A percentile compares a stretch with the other conserved stretches of the same genome.
Conservation (phyloP, 2,113 vertebrate genomes). For the Zosterops lateralis region DNA sequence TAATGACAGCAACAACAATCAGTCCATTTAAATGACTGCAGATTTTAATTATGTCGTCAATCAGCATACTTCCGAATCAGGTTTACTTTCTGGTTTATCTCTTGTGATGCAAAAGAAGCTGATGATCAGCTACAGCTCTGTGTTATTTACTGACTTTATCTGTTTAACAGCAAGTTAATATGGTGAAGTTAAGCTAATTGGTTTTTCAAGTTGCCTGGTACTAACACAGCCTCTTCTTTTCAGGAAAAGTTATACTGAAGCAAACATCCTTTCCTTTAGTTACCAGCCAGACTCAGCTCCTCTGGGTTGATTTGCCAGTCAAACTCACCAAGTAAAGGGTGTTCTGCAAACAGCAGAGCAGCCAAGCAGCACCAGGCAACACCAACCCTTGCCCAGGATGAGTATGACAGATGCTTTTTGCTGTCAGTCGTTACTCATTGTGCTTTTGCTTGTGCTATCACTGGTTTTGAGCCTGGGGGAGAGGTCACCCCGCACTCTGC, state of each 20-base stretch:
- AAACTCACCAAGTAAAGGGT: neutral
- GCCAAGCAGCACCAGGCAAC: neutral
- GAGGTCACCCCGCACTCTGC: neutral
- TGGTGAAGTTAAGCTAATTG: neutral
- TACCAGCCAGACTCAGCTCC: neutral
- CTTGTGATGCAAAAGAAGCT: neutral
- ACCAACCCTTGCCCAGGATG: neutral
- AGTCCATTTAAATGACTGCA: neutral
- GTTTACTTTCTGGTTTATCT: neutral
- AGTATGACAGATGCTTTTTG: neutral
- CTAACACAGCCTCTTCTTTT: neutral
- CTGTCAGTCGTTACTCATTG: neutral
- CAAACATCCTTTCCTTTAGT: neutral
- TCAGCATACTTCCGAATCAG: neutral
- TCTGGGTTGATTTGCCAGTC: neutral
- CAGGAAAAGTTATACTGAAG: neutral
- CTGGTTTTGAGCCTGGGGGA: neutral
- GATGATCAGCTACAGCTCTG: neutral
- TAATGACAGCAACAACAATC: neutral
- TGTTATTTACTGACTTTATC: neutral
- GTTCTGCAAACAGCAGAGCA: neutral
- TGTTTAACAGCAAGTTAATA: neutral
- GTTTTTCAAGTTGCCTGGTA: neutral
- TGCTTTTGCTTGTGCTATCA: neutral
- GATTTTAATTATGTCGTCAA: neutral